Evolutionary conservation across 2,797 vertebrate genomes (phyloP).

Genomic region (Taenioides sp.): DNA sequence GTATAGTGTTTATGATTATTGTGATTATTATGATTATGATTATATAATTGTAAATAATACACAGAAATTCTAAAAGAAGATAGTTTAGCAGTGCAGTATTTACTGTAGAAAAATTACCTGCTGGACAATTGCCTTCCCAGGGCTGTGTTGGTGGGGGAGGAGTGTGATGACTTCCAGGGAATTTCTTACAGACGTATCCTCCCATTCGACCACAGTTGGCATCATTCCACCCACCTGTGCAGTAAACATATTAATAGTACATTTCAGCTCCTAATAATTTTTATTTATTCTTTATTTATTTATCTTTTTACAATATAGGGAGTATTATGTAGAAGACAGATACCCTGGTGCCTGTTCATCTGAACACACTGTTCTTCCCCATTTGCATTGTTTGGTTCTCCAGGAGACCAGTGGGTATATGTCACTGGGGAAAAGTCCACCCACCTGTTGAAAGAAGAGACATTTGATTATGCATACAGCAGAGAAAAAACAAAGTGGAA

Average conservation of each 20-base stretch:
- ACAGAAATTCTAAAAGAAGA: neutral
- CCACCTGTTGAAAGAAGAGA: slow-evolving; percentile 67
- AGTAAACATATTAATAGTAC: neutral
- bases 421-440: slow-evolving; percentile 69
- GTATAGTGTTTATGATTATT: neutral
- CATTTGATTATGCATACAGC: neutral
- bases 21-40: neutral
- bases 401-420: slow-evolving; percentile 76
- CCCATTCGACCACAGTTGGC: slow-evolving; percentile 76
- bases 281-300: neutral
- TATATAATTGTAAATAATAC: neutral
- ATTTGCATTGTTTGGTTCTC: slow-evolving; percentile 80
- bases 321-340: neutral
- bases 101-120: slow-evolving; percentile 54
- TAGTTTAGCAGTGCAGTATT: neutral
- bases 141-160: slow-evolving; percentile 75
- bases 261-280: neutral
- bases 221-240: slow-evolving; percentile 78
- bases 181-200: slow-evolving; percentile 82
- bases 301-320: neutral
- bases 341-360: slow-evolving; percentile 79
- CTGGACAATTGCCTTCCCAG: slow-evolving; percentile 81
- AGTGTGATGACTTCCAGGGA: slow-evolving; percentile 69
- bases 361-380: slow-evolving; percentile 82
- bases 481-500: neutral